Evolutionary conservation across 1,140 invertebrate species (phyloP).

Genomic region (Oreohelix idahoensis): DNA sequence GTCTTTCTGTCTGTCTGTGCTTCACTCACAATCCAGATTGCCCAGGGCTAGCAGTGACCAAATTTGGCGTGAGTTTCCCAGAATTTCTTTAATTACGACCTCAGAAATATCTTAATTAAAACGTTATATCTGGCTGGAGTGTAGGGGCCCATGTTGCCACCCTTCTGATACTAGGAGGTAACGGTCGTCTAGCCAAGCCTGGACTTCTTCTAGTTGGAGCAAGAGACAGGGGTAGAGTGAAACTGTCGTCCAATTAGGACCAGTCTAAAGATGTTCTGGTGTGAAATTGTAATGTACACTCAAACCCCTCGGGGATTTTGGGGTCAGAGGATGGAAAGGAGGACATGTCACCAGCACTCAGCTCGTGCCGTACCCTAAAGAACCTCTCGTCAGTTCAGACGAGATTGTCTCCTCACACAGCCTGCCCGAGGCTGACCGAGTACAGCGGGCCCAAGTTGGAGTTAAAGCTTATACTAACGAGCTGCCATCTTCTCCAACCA

Average conservation of each 20-base stretch:
- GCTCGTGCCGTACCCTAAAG: neutral
- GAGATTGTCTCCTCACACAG: constrained; percentile 2
- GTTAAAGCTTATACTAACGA: neutral
- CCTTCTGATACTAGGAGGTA: neutral
- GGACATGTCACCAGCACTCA: constrained; percentile 8
- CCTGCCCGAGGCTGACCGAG: neutral
- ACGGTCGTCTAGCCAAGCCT: neutral
- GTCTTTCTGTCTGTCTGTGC: no score
- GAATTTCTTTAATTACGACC: constrained; percentile 28
- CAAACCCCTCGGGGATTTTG: neutral
- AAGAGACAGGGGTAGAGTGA: neutral
- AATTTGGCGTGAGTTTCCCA: neutral
- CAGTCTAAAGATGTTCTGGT: neutral
- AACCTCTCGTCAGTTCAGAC: neutral
- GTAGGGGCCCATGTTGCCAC: neutral
- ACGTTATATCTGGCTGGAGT: neutral
- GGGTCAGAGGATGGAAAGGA: neutral
- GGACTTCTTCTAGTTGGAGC: neutral
- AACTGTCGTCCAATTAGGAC: neutral
- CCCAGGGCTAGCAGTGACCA: neutral
- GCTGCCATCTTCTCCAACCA: neutral
- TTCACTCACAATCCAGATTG: neutral
- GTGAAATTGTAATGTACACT: constrained; percentile 15
- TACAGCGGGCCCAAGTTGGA: neutral
- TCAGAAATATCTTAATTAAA: constrained; percentile 27